Evolutionary conservation across 2,797 vertebrate genomes (phyloP), one percentile per base, ranked within the genome.

Genomic region (Macrochelys suwanniensis): DNA sequence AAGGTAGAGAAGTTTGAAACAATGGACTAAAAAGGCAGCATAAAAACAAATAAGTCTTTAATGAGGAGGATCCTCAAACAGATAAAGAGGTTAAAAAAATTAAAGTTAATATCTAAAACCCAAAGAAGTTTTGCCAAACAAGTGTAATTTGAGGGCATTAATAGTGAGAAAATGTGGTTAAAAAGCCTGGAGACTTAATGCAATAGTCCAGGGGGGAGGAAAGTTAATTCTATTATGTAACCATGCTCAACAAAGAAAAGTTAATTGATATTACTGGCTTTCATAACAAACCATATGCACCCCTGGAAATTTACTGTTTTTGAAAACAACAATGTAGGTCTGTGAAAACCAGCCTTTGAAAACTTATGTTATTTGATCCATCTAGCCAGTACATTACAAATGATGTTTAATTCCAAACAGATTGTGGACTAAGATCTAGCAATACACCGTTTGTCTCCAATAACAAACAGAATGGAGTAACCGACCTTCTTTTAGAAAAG

Each of bases 401-500:
- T 59, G 56, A 31, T 42, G 7, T 4, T 89, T 5, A 74, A 80
- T 19, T 37, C 61, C 6, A 1, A 50, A 6, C 17, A 71, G 79
- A 28, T 12, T 19, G 6, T 28, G 45, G 51, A 23, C 51, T 10
- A 19, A 91, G 50, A 92, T 87, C 16, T 31, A 86, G 85, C 53
- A 88, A 87, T 1, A 49, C 68, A 42, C 21, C 65, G 65, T 84
- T 65, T 1, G 2, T 21, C 94, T 96, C 94, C 93, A 88, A 65
- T 3, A 37, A 59, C 33, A 86, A 86, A 59, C 33, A 12, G 50
- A 12, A 11, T 2, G 5, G 79, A 84, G 61, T 56, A 86, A 81
- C 89, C 82, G 84, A 4, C 17, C 91, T 89, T 85, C 87, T 76
- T 87, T 11, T 0, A 2, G 93, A 87, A 96, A 95, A 97, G 92